These are phyloP conservation scores for Hormaphis cornu DNA, from an alignment of 1,140 invertebrate genomes.

Conservation along the genomic window DNA sequence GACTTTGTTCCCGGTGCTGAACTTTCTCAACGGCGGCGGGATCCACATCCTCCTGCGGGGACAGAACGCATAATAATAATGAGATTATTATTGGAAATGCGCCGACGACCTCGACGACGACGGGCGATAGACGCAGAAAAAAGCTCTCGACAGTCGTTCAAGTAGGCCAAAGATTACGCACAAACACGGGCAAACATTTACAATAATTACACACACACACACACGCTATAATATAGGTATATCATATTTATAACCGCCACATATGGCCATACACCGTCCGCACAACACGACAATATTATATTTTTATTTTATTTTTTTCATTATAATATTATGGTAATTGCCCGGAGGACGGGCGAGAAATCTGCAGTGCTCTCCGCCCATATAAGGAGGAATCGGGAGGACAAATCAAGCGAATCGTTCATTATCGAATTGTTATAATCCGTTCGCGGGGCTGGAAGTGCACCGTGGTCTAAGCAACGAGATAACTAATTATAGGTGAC, in stretches of 20 bases:
- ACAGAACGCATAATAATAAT: not conserved
- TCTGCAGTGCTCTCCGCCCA: constrained; percentile 39
- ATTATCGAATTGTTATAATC: no score
- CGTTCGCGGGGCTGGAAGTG: no score
- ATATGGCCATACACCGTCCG: not conserved
- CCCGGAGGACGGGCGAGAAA: not conserved
- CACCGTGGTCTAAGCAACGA: no score
- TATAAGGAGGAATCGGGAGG: not conserved
- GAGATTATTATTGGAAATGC: not conserved
- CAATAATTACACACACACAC: no score
- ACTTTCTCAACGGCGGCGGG: constrained; percentile 75
- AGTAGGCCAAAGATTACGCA: no score
- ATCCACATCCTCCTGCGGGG: constrained; percentile 78
- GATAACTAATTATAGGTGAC: no score
- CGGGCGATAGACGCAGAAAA: no score
- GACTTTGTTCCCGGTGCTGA: constrained; percentile 79
- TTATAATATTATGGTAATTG: constrained; percentile 4
- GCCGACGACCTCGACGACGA: not conserved
- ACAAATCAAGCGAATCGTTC: not conserved
- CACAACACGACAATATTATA: not conserved
- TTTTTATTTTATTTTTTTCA: no score
- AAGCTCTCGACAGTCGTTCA: no score
- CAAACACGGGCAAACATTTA: no score
- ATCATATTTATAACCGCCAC: not conserved
- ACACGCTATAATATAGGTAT: not conserved